Conservation (phyloP, 2,113 vertebrate species). For the Dicerorhinus sumatrensis region DNA sequence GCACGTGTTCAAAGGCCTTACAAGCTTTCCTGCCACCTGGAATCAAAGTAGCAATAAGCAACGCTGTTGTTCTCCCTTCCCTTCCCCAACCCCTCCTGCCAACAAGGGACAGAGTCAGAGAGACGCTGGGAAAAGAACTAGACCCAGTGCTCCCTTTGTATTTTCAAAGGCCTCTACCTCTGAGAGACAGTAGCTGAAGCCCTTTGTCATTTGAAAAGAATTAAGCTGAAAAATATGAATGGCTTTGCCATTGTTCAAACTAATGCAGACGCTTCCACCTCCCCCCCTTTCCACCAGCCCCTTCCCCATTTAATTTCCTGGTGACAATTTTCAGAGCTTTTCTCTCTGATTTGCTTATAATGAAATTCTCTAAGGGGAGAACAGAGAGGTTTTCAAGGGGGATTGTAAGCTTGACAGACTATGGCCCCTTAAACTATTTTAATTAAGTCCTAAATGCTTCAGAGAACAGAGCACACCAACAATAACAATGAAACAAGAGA, state of each 20-base stretch:
- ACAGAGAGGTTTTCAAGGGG: conserved; percentile 56
- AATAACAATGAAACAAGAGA: conserved; percentile 61
- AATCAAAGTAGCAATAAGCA: background rate
- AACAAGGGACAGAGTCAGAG: background rate
- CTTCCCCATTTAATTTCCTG: conserved; percentile 65
- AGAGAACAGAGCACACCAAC: conserved; percentile 52
- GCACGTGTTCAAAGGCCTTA: background rate
- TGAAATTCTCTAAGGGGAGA: conserved; percentile 52
- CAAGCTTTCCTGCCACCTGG: background rate
- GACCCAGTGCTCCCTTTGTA: background rate
- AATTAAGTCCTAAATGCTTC: conserved; percentile 75
- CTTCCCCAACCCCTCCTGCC: background rate
- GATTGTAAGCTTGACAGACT: conserved; percentile 68
- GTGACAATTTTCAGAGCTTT: conserved; percentile 48
- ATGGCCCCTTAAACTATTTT: conserved; percentile 71
- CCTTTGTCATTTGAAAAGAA: conserved; percentile 46
- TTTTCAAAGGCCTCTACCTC: conserved; percentile 45
- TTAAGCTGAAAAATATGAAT: conserved; percentile 56
- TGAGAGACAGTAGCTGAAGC: background rate
- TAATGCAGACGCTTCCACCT: background rate
- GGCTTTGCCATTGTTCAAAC: background rate
- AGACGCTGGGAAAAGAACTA: background rate
- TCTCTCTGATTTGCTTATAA: conserved; percentile 62
- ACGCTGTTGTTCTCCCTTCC: background rate
- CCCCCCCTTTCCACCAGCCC: background rate